Evolutionary conservation across 2,888 invertebrate genomes (phyloP).

Genomic region (Cordilura impudica): DNA sequence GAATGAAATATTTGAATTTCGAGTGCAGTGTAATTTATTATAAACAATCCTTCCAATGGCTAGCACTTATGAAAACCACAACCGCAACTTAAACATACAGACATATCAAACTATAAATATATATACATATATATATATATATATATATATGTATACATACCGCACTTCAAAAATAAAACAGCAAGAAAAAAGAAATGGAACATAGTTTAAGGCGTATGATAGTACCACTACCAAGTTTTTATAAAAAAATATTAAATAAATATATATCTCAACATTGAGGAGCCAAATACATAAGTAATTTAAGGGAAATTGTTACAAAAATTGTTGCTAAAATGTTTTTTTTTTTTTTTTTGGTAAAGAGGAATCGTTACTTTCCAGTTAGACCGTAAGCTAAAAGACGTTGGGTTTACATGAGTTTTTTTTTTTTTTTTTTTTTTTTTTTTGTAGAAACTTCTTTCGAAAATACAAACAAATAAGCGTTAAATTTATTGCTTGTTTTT

Average conservation of each 20-base stretch:
- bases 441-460: background rate
- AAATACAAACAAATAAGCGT: slow-evolving; percentile 61
- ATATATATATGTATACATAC: background rate
- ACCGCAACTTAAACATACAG: slow-evolving; percentile 47
- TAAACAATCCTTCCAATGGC: slow-evolving; percentile 64
- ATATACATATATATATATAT: background rate
- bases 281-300: background rate
- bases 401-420: slow-evolving; percentile 45
- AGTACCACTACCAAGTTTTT: background rate
- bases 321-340: slow-evolving; percentile 38
- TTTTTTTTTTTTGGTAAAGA: slow-evolving; percentile 16
- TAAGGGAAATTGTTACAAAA: slow-evolving; percentile 9
- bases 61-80: slow-evolving; percentile 59
- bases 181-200: background rate
- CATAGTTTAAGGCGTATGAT: background rate
- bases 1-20: slow-evolving; percentile 67
- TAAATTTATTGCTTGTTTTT: slow-evolving; percentile 61
- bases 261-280: background rate
- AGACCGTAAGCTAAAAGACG: slow-evolving; percentile 37
- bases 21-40: slow-evolving; percentile 66
- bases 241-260: background rate
- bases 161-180: background rate
- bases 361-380: background rate
- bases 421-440: too few relatives aligned
- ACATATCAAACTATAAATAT: background rate